A percentile compares a stretch with the other conserved stretches of the same genome.
These are phyloP conservation scores for Tylochromis polylepis DNA, from an alignment of 2,113 vertebrate genomes.

Conservation along the genomic window DNA sequence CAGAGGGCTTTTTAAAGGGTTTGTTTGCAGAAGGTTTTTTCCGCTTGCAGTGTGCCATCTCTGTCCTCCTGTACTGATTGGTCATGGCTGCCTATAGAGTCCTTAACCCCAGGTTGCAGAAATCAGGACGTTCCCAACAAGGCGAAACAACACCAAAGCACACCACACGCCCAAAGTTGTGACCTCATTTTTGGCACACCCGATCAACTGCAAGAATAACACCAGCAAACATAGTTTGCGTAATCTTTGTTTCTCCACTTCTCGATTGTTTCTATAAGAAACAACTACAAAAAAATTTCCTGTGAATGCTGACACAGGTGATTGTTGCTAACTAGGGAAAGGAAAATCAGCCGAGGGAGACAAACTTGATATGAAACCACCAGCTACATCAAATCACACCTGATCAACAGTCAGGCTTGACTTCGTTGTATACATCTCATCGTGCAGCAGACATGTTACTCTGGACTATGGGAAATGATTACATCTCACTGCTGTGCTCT, in stretches of 20 bases:
- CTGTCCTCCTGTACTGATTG: background rate
- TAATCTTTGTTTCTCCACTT: background rate
- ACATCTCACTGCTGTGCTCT: background rate
- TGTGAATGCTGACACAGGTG: background rate
- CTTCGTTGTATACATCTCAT: background rate
- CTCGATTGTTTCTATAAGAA: background rate
- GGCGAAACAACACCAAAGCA: background rate
- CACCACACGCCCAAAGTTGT: accelerated
- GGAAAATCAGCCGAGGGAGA: background rate
- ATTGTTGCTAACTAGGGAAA: background rate
- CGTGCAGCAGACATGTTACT: background rate
- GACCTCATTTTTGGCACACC: background rate
- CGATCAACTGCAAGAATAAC: background rate
- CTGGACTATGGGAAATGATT: background rate
- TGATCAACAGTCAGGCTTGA: background rate
- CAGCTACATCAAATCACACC: background rate
- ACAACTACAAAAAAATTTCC: background rate
- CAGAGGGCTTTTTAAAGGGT: background rate
- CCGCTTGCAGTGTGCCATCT: background rate
- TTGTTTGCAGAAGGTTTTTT: background rate
- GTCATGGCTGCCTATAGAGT: background rate
- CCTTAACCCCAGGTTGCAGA: background rate
- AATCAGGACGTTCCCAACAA: background rate
- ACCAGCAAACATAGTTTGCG: background rate
- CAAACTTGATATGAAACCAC: background rate